Evolutionary conservation across 2,797 vertebrate genomes (phyloP).

Genomic region (Acipenser oxyrinchus): DNA sequence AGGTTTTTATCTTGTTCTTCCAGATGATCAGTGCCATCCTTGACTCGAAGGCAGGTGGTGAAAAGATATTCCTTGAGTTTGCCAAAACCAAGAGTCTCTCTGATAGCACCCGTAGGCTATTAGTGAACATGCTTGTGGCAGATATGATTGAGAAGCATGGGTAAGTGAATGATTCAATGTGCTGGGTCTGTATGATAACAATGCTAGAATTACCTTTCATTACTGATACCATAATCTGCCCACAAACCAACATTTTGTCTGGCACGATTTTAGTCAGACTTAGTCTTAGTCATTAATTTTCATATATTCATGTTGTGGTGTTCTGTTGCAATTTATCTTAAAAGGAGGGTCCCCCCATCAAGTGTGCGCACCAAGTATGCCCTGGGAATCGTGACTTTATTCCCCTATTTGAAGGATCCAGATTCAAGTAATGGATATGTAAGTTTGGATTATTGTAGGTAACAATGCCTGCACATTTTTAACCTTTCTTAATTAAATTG

Average conservation of each 20-base stretch:
- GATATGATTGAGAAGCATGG: conserved; percentile 12
- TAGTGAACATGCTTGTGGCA: conserved; percentile 15
- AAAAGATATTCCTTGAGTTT: conserved; percentile 19
- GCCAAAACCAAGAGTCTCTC: conserved; percentile 13
- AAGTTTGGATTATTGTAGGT: conserved; percentile 2
- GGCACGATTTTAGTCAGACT: neutral
- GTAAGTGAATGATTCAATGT: conserved; percentile 11
- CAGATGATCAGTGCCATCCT: conserved; percentile 21
- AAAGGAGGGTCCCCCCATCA: no score
- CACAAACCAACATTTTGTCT: neutral
- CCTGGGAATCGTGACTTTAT: conserved; percentile 17
- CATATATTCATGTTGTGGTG: conserved; percentile 5
- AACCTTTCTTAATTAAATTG: conserved; percentile 3
- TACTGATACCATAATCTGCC: neutral
- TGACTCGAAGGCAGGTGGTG: conserved; percentile 10
- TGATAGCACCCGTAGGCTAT: conserved; percentile 16
- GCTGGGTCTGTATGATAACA: neutral
- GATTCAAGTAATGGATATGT: conserved; percentile 24
- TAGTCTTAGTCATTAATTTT: neutral
- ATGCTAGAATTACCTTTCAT: no score
- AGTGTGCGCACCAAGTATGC: conserved; percentile 12
- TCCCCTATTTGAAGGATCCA: conserved; percentile 19
- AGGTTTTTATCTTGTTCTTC: conserved; percentile 1
- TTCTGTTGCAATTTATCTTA: conserved; percentile 10
- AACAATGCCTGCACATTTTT: neutral